Base-by-base conservation (phyloP, 2,888 invertebrate species). In the Lobophora halterata region DNA sequence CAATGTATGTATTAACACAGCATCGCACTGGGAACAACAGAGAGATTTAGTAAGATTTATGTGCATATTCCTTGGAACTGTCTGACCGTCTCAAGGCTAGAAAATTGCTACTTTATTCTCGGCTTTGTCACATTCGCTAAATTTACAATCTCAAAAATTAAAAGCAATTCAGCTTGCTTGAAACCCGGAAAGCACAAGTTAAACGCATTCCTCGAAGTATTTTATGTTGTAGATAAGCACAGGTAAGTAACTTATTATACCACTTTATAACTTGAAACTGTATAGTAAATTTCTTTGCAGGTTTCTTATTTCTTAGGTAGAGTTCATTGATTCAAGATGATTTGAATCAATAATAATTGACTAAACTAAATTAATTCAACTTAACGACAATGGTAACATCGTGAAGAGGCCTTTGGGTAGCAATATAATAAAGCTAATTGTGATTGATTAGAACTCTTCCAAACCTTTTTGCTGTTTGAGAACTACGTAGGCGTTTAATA, bases 31-130 rank as follows among this genome's bases (percentile, higher is more conserved):
- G 41, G 49, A 63, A 59, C 60, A 65, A 61, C 58, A 55, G 64
- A 53, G 60, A 63, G 67, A 67, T 71, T 73, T 65, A 67, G 54
- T 46, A 63, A 78, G 75, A 79, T 77, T 75, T 73, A 79, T 77
- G 66, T 58, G 57, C 58, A 50, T 63, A 57, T 64, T 72, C 65
- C 60, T 58, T 49, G 58, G 61, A 72, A 65, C 57, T 59, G 62
- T 55, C 36, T 33, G 55, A 55, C 48, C 52, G 68, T 70, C 67
- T 70, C 73, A 76, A 79, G 77, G 75, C 56, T 57, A 52, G 31
- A 40, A 40, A 38, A 45, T 40, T 34, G 37, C 43, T 35, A 53
- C 46, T 58, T 53, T 42, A 55, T 47, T 37, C 42, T 41, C 31
- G 48, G 31, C 28, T 37, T 40, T 43, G 29, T 37, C 26, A 39